Percentiles rank a stretch among this genome's conserved stretches.
phyloP scores from a whole-genome alignment of 64 coral and sea anemone genomes.

The Catalaphyllia jardinei region DNA sequence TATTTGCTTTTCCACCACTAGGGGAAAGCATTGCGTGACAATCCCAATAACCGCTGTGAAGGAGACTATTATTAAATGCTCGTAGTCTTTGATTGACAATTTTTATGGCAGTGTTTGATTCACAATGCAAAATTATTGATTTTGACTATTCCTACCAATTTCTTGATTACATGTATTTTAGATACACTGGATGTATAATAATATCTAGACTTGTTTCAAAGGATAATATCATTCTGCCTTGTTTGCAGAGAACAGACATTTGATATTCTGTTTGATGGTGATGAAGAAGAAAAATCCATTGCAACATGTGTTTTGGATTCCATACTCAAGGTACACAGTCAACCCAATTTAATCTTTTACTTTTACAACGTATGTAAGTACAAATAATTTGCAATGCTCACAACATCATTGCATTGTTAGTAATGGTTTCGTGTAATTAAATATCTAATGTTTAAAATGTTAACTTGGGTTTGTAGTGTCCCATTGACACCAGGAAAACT shows the following conservation, averaged over 20 bases:
- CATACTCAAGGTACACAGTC: slow-evolving; percentile 54
- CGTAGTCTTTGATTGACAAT: no score
- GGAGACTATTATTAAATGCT: no score
- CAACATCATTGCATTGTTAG: background rate
- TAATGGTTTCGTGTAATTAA: no score
- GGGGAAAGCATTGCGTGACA: no score
- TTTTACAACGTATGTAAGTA: background rate
- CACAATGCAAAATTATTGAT: no score
- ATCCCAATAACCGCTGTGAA: no score
- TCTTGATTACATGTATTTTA: no score
- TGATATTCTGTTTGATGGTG: slow-evolving; percentile 98
- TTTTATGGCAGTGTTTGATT: no score
- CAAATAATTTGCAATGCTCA: no score
- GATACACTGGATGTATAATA: no score
- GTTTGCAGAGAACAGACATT: slow-evolving; percentile 87
- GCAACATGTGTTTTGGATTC: slow-evolving; percentile 86
- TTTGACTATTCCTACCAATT: no score
- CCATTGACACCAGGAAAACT: slow-evolving; percentile 90
- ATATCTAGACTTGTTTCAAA: background rate
- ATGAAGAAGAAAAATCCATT: slow-evolving; percentile 95
- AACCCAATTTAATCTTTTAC: background rate
- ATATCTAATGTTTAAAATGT: background rate
- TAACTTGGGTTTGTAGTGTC: slow-evolving; percentile 55
- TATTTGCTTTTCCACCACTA: no score
- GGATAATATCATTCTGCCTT: background rate